Evolutionary conservation across 2,797 vertebrate genomes (phyloP), one percentile per base, ranked within the genome.

Genomic region (Cynodonichthys magdalenae): DNA sequence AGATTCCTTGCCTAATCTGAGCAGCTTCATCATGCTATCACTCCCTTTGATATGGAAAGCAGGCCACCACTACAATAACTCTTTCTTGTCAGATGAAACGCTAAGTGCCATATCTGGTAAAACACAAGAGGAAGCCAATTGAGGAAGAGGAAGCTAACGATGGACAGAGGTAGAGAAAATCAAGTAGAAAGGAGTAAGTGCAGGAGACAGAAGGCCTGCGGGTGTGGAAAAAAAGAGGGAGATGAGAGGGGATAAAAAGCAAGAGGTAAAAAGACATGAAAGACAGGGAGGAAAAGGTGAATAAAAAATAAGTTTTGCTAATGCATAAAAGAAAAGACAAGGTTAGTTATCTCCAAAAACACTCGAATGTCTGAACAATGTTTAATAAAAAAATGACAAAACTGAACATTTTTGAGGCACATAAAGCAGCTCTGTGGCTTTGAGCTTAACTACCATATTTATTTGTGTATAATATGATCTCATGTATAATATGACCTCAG

Each of bases 11-110:
- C 60, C 52, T 80, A 63, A 83, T 87, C 69, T 54, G 24, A 78
- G 69, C 68, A 71, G 73, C 74, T 51, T 71, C 69, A 81, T 87
- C 78, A 18, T 58, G 34, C 74, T 70, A 71, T 81, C 75, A 6
- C 58, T 69, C 58, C 59, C 79, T 87, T 87, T 86, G 83, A 89
- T 86, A 82, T 86, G 84, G 55, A 62, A 88, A 88, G 34, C 69
- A 79, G 82, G 42, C 57, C 66, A 45, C 60, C 15, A 44, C 71
- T 54, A 71, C 74, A 69, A 77, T 14, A 85, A 44, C 58, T 53
- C 59, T n/a, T 5, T 71, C 70, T 66, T 75, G 75, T 86, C 71
- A 82, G 77, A 84, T 83, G 79, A 82, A 87, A 71, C 36, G 18
- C 53, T 51, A 49, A 15, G 29, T 54, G 53, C 50, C 71, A 55